Conservation (phyloP, 2,113 vertebrate species). For the Saguinus midas region DNA sequence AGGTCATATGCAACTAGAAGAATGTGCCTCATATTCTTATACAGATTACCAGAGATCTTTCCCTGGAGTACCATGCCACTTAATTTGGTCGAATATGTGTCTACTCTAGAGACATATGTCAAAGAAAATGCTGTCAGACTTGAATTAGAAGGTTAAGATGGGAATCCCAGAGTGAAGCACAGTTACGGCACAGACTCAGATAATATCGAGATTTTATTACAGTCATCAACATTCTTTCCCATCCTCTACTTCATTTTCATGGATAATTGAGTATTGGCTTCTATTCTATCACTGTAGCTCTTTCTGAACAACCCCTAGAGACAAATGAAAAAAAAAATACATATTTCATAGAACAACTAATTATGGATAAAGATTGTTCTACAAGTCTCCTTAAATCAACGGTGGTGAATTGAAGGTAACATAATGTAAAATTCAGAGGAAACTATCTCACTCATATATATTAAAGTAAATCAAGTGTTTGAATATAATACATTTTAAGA, state of each 20-base stretch:
- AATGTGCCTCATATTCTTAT: not conserved
- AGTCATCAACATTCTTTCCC: not conserved
- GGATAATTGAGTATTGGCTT: conserved; percentile 26
- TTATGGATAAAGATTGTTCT: conserved; percentile 62
- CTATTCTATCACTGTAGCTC: conserved; percentile 1
- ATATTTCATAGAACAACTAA: conserved; percentile 50
- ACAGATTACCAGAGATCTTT: not conserved
- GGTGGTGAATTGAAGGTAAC: not conserved
- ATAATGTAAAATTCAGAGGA: not conserved
- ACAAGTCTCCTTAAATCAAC: conserved; percentile 30
- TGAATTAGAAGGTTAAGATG: not conserved
- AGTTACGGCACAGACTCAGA: not conserved
- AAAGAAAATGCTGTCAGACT: not conserved
- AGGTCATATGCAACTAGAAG: not conserved
- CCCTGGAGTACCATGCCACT: not conserved
- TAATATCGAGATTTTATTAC: not conserved
- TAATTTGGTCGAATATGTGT: not conserved
- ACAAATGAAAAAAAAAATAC: conserved; percentile 40
- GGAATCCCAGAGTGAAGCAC: not conserved
- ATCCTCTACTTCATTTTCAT: not conserved
- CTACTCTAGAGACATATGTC: not conserved
- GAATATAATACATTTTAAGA: not conserved
- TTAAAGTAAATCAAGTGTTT: not conserved
- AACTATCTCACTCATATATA: not conserved
- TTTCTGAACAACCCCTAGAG: conserved; percentile 38